Evolutionary conservation across 2,113 vertebrate species (phyloP), one percentile per base, ranked within the genome.

Genomic region (Monopterus albus): DNA sequence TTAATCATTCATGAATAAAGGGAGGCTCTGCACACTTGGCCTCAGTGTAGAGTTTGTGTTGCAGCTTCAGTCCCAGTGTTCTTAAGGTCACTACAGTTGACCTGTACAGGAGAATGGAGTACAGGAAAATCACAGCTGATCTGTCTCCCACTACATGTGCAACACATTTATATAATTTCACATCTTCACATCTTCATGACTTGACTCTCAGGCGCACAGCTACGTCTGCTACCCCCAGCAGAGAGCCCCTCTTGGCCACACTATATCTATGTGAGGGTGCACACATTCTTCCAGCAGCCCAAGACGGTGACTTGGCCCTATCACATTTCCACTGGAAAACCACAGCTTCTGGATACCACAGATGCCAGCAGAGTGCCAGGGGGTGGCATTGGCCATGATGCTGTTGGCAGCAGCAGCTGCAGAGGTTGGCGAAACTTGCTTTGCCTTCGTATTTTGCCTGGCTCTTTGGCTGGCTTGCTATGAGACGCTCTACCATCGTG

Each of bases 291-390:
- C 42, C 43, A 72, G 72, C 17, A 58, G 57, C 52, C 72, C 64
- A 40, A 67, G 66, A 74, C 52, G 72, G 84, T 72, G 85, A 84
- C 81, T 83, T 77, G 83, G 77, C 67, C 67, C 76, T 72, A 83
- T 91, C 82, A 46, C 62, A 60, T 90, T 87, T 91, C 86, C 81
- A 85, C 78, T 91, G 90, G 87, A 89, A 91, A 91, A 87, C 86
- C 86, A 55, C 88, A 89, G 81, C 76, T 82, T 85, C 71, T 89
- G 87, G 86, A 91, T 83, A 84, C 76, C 82, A 65, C 50, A 70
- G 63, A 89, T 87, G 86, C 84, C 88, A 87, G 80, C 52, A 38
- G 70, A 63, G 81, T 75, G 80, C 79, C 87, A 50, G 73, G 75
- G 62, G 75, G 78, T 38, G 77, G 72, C 52, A 61, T 72, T 65